These are phyloP conservation scores for Saguinus midas DNA, from an alignment of 2,113 vertebrate genomes.

Conservation along the genomic window DNA sequence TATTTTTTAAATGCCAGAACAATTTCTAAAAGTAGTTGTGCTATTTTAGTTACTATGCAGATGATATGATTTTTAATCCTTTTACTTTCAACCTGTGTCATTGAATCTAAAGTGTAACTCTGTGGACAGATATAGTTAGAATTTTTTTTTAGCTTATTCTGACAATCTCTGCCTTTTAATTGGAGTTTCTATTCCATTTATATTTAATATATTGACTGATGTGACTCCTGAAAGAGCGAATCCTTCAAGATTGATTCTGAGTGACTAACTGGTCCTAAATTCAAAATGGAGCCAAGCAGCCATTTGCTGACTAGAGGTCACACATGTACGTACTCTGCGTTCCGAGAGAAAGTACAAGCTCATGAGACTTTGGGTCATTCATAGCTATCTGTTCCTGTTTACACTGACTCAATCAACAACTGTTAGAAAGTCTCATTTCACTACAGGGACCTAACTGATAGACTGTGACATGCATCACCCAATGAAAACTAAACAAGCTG, in stretches of 20 bases:
- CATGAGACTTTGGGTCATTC: background rate
- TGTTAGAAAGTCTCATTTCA: background rate
- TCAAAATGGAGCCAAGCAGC: background rate
- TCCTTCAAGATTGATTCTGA: background rate
- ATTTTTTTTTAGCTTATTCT: background rate
- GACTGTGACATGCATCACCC: background rate
- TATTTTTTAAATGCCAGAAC: background rate
- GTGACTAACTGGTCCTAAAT: background rate
- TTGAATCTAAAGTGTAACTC: conserved; percentile 5
- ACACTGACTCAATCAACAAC: background rate
- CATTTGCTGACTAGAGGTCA: background rate
- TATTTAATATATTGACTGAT: background rate
- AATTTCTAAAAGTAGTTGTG: background rate
- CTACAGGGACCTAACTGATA: background rate
- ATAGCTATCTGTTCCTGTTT: background rate
- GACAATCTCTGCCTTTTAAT: conserved; percentile 1
- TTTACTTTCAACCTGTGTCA: background rate
- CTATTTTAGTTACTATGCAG: background rate
- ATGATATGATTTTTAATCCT: background rate
- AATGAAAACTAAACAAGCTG: background rate
- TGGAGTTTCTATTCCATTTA: background rate
- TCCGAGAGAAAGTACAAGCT: background rate
- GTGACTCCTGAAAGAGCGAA: background rate
- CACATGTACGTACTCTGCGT: background rate
- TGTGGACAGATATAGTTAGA: background rate